Evolutionary conservation across 2,888 invertebrate species (phyloP).

Genomic region (Pardosa pseudoannulata): DNA sequence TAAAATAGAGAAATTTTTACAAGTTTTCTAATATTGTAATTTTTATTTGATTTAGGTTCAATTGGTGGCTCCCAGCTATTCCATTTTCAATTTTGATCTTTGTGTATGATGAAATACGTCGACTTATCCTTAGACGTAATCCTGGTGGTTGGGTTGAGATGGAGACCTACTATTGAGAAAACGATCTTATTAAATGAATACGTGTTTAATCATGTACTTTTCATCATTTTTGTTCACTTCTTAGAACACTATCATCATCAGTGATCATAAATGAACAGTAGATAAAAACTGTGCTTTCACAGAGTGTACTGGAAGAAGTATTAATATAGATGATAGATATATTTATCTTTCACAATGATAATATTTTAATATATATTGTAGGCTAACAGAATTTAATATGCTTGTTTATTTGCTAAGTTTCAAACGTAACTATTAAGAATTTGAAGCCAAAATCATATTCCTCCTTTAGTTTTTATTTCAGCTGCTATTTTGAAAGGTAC

Average conservation of each 20-base stretch:
- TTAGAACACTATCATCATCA: background rate
- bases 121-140: constrained; percentile 96
- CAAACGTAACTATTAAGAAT: no score
- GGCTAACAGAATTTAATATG: background rate
- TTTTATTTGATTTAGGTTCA: constrained; percentile 84
- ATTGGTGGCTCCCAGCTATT: constrained; percentile 99
- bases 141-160: constrained; percentile 99
- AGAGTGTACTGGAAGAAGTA: background rate
- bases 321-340: background rate
- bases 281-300: background rate
- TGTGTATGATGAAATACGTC: constrained; percentile 98
- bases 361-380: background rate
- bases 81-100: constrained; percentile 99
- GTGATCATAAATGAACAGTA: background rate
- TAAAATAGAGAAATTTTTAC: no score
- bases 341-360: background rate
- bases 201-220: background rate
- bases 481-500: no score
- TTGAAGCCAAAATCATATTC: no score
- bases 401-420: background rate
- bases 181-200: background rate
- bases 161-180: constrained; percentile 91
- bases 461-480: no score
- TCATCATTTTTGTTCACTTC: background rate
- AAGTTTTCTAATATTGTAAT: no score